Percentiles rank a stretch among this genome's conserved stretches.
These are phyloP conservation scores for Drosophila quadrilineata DNA, from an alignment of 1,140 invertebrate genomes.

Conservation along the genomic window DNA sequence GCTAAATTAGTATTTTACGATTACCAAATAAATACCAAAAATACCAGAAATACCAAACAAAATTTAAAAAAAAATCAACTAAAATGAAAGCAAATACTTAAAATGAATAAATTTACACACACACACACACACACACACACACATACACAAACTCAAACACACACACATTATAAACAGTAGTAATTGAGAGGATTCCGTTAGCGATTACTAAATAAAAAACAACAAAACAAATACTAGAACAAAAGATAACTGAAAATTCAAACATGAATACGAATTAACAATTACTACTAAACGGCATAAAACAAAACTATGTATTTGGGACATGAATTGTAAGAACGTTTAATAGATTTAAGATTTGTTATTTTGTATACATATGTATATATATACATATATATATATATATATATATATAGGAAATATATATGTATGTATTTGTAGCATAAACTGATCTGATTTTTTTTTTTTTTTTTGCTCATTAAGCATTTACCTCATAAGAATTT, in stretches of 20 bases:
- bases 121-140: constrained; percentile 11
- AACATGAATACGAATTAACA: constrained; percentile 13
- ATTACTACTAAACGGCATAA: constrained; percentile 26
- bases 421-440: constrained; percentile 63
- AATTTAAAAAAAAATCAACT: too few species aligned
- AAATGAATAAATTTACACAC: neutral
- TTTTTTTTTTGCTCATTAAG: constrained; percentile 76
- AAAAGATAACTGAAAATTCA: too few species aligned
- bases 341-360: constrained; percentile 75
- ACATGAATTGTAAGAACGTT: constrained; percentile 78
- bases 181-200: too few species aligned
- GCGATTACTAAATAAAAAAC: too few species aligned
- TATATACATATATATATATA: too few species aligned
- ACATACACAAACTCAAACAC: constrained; percentile 11
- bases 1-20: constrained; percentile 81
- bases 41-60: constrained; percentile 2
- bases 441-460: constrained; percentile 73
- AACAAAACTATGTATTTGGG: constrained; percentile 59
- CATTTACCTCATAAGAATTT: constrained; percentile 72
- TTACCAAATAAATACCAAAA: constrained; percentile 42
- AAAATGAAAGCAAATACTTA: constrained; percentile 6
- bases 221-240: too few species aligned
- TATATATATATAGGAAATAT: too few species aligned
- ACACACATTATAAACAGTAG: too few species aligned
- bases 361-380: constrained; percentile 78